Evolutionary conservation across 2,113 vertebrate genomes (phyloP).

Genomic region (Fulmarus glacialis): DNA sequence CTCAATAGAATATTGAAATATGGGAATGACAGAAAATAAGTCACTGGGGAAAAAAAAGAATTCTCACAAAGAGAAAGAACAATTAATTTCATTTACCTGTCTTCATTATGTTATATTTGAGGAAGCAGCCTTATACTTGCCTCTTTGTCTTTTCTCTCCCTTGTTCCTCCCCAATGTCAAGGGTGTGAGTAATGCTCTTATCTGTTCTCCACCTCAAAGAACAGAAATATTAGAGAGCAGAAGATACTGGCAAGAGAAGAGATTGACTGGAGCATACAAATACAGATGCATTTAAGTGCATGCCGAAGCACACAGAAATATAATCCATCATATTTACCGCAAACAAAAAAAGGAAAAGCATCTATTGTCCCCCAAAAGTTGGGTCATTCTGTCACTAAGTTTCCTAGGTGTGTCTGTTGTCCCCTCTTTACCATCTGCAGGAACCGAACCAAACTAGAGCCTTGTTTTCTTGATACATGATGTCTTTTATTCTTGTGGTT

Average conservation of each 20-base stretch:
- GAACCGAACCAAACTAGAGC: not conserved
- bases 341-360: not conserved
- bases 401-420: not conserved
- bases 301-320: not conserved
- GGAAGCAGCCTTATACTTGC: not conserved
- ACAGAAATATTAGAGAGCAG: not conserved
- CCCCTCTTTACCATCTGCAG: not conserved
- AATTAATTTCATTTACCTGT: not conserved
- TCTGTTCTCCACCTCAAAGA: not conserved
- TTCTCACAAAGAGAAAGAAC: not conserved
- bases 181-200: not conserved
- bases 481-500: not conserved
- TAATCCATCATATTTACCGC: not conserved
- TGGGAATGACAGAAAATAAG: not conserved
- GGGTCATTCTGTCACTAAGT: not conserved
- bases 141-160: not conserved
- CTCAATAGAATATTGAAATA: not conserved
- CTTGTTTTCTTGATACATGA: not conserved
- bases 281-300: not conserved
- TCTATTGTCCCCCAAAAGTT: not conserved
- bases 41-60: not conserved
- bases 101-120: not conserved
- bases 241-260: not conserved
- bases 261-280: not conserved
- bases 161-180: not conserved